phyloP scores from a whole-genome alignment of 2,113 vertebrate species.

The Mungos mungo region DNA sequence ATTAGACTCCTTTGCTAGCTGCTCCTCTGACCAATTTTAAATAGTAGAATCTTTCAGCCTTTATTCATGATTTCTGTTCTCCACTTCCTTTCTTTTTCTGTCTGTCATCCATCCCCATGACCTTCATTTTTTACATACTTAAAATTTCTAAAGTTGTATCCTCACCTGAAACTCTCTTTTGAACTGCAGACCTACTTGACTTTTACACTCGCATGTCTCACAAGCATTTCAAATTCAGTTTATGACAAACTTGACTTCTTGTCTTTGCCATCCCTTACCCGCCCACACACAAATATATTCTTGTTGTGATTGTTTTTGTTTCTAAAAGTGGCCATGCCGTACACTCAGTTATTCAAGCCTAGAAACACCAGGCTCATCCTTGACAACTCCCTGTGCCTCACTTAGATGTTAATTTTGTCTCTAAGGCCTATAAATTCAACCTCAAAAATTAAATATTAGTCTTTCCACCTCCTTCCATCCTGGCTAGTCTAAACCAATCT shows the following conservation, averaged over 20 bases:
- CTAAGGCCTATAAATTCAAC: background rate
- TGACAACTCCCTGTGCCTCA: background rate
- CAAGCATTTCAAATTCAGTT: background rate
- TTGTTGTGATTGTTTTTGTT: background rate
- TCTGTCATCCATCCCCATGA: background rate
- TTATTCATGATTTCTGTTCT: background rate
- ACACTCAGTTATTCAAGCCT: background rate
- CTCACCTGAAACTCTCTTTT: background rate
- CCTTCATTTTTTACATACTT: background rate
- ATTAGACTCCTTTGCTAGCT: background rate
- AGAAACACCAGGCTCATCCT: background rate
- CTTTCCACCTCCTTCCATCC: background rate
- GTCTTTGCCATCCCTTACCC: background rate
- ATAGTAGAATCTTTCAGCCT: background rate
- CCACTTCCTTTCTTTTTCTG: background rate
- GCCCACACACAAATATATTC: background rate
- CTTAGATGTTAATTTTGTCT: background rate
- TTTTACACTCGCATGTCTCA: slow-evolving; percentile 38
- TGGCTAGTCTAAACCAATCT: background rate
- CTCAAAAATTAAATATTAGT: slow-evolving; percentile 22
- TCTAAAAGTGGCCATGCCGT: background rate
- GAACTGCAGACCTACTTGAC: background rate
- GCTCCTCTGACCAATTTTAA: background rate
- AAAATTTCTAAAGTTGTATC: background rate
- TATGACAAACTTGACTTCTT: background rate